A percentile compares a stretch with the other conserved stretches of the same genome.
These are phyloP conservation scores for Oligia fasciuncula DNA, from an alignment of 2,888 invertebrate genomes.

Conservation along the genomic window DNA sequence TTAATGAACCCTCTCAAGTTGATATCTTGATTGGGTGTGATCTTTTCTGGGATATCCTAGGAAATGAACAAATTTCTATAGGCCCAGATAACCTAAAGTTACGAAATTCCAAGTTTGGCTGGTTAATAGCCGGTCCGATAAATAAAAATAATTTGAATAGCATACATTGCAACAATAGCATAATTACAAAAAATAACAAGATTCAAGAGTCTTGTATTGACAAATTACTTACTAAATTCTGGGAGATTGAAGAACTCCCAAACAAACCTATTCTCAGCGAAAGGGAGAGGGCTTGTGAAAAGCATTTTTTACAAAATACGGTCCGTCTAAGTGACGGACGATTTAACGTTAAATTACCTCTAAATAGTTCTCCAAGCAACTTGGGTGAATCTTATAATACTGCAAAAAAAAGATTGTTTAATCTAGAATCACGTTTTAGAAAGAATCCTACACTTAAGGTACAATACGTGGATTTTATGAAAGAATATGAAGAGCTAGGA, in stretches of 20 bases:
- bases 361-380: not conserved
- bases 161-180: too few species aligned
- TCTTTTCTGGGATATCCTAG: not conserved
- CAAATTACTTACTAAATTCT: too few species aligned
- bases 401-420: not conserved
- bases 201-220: too few species aligned
- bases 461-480: too few species aligned
- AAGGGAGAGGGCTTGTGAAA: not conserved
- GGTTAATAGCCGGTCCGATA: too few species aligned
- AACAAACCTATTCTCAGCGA: not conserved
- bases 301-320: not conserved
- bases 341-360: not conserved
- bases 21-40: conserved; percentile 1
- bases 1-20: not conserved
- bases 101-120: not conserved
- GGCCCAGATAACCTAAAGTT: not conserved
- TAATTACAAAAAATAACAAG: not conserved
- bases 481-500: too few species aligned
- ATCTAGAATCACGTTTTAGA: not conserved
- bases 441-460: too few species aligned
- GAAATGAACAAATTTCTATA: not conserved
- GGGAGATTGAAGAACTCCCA: too few species aligned
- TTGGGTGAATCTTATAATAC: not conserved
- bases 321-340: not conserved
- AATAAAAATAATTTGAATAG: too few species aligned